These are phyloP conservation scores for Lineus longissimus DNA, from an alignment of 1,140 invertebrate species.

Conservation along the genomic window DNA sequence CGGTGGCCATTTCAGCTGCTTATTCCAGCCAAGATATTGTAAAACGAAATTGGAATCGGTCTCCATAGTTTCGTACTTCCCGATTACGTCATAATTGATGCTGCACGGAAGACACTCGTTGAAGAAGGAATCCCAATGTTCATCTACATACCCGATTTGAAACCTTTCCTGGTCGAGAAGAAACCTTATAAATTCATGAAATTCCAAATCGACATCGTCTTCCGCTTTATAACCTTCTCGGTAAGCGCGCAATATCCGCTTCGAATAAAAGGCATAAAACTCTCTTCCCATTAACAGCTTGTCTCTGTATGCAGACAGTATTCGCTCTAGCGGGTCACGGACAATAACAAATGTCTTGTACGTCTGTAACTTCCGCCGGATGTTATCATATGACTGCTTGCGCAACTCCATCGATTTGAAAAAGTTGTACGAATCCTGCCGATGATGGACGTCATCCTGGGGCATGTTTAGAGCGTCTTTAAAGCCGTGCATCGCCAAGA, in stretches of 20 bases:
- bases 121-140: constrained; percentile 82
- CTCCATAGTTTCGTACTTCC: constrained; percentile 79
- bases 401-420: constrained; percentile 50
- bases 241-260: no score
- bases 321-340: constrained; percentile 83
- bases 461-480: constrained; percentile 29
- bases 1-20: no score
- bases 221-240: constrained; percentile 39
- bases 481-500: constrained; percentile 73
- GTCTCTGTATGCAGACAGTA: constrained; percentile 76
- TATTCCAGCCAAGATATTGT: constrained; percentile 2
- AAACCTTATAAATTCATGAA: constrained; percentile 81
- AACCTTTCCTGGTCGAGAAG: constrained; percentile 62
- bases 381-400: constrained; percentile 59
- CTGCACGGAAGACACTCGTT: constrained; percentile 81
- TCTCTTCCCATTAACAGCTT: no score
- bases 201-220: constrained; percentile 82
- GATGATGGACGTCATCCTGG: constrained; percentile 31
- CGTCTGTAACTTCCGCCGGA: constrained; percentile 61
- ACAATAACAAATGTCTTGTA: constrained; percentile 83
- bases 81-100: constrained; percentile 85
- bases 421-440: constrained; percentile 26
- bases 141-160: constrained; percentile 59
- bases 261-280: no score
- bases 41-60: constrained; percentile 59